Evolutionary conservation across 2,797 vertebrate species (phyloP).

Genomic region (Dicrostonyx torquatus): DNA sequence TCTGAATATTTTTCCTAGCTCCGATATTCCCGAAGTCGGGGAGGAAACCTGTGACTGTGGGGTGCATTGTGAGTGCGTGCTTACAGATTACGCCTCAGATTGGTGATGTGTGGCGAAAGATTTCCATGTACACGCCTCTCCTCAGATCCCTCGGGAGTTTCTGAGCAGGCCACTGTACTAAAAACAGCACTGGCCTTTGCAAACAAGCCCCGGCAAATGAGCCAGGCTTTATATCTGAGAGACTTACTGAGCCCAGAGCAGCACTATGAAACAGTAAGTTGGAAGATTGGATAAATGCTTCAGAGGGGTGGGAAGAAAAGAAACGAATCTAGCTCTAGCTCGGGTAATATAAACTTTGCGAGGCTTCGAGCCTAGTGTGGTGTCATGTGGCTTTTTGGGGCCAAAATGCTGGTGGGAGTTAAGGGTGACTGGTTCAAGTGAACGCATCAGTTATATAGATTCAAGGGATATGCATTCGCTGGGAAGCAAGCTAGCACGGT

Average conservation of each 20-base stretch:
- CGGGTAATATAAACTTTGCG: fast-evolving
- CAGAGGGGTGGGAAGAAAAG: not conserved
- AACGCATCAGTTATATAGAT: not conserved
- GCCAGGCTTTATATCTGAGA: not conserved
- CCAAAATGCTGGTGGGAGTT: not conserved
- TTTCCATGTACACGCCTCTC: not conserved
- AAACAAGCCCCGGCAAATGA: not conserved
- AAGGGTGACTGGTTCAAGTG: not conserved
- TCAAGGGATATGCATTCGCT: not conserved
- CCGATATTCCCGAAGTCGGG: conserved; percentile 21
- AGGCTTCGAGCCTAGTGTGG: not conserved
- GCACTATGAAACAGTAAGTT: not conserved
- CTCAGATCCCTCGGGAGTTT: not conserved
- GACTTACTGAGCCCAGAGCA: not conserved
- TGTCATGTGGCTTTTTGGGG: not conserved
- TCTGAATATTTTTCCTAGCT: conserved; percentile 43
- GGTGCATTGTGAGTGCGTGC: not conserved
- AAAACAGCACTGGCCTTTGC: conserved; percentile 60
- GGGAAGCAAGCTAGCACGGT: not conserved
- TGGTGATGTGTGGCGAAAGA: not conserved
- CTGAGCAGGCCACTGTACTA: not conserved
- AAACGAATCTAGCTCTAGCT: not conserved
- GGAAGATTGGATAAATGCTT: not conserved
- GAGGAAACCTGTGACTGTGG: conserved; percentile 1
- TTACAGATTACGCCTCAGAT: conserved; percentile 20